These are phyloP conservation scores for Acheta domesticus DNA, from an alignment of 2,888 invertebrate species.

Conservation along the genomic window DNA sequence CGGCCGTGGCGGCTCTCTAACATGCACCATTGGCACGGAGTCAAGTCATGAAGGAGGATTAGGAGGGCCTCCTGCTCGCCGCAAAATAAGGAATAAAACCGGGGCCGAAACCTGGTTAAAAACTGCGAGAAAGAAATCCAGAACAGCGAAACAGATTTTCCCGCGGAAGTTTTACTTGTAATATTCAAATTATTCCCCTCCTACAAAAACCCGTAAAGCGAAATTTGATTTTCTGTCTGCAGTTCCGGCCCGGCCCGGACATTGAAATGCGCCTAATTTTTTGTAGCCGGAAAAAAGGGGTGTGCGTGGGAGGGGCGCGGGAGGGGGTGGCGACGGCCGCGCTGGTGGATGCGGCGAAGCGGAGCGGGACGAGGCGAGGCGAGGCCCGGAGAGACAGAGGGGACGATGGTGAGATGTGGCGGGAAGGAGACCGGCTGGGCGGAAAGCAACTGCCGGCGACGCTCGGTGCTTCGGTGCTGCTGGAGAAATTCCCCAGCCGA, in stretches of 20 bases:
- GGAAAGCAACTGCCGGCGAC: too few relatives aligned
- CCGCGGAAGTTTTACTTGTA: constrained; percentile 18
- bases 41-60: constrained; percentile 18
- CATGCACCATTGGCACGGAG: constrained; percentile 9
- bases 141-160: constrained; percentile 18
- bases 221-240: constrained; percentile 18
- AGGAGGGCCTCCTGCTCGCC: constrained; percentile 18
- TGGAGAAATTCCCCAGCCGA: too few relatives aligned
- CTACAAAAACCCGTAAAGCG: constrained; percentile 12
- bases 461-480: too few relatives aligned
- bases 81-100: constrained; percentile 18
- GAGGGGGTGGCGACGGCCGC: background rate
- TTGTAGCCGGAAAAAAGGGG: background rate
- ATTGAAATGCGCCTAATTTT: constrained; percentile 1
- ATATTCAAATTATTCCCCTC: constrained; percentile 9
- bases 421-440: too few relatives aligned
- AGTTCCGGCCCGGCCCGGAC: background rate
- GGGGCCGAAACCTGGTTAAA: constrained; percentile 18
- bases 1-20: background rate
- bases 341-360: too few relatives aligned
- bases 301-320: background rate
- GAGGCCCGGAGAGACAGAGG: too few relatives aligned
- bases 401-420: too few relatives aligned
- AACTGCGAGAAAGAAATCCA: constrained; percentile 10
- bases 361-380: too few relatives aligned